phyloP scores from a whole-genome alignment of 2,797 vertebrate genomes.

The Lates japonicus region DNA sequence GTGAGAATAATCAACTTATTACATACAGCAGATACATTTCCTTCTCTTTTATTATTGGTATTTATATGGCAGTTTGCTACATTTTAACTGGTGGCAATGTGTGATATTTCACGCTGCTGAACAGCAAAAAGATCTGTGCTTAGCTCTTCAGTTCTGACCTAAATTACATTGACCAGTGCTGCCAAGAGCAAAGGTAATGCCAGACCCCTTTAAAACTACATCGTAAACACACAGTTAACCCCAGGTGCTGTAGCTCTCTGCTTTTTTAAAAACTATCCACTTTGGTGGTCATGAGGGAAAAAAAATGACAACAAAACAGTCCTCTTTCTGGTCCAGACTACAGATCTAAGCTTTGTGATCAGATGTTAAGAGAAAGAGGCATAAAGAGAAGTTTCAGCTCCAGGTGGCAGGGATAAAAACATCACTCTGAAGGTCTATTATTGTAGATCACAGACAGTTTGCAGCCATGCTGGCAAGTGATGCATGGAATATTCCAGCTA shows the following conservation, averaged over 20 bases:
- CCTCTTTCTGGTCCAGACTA: background rate
- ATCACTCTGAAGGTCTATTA: conserved; percentile 66
- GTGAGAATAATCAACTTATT: conserved; percentile 4
- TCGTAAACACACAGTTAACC: conserved; percentile 53
- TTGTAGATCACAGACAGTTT: conserved; percentile 65
- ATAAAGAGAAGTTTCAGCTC: conserved; percentile 35
- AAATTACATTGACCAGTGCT: conserved; percentile 36
- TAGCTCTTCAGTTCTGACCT: conserved; percentile 11
- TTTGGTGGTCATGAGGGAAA: conserved; percentile 26
- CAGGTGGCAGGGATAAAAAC: conserved; percentile 75
- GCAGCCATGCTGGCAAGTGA: conserved; percentile 62
- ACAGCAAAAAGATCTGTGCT: background rate
- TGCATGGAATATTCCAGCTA: conserved; percentile 73
- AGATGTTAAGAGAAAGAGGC: conserved; percentile 16
- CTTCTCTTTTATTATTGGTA: background rate
- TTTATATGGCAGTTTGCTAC: background rate
- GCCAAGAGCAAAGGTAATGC: conserved; percentile 22
- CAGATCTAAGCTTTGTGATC: conserved; percentile 19
- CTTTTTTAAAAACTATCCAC: conserved; percentile 7
- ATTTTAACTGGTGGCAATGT: background rate
- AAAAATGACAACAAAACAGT: background rate
- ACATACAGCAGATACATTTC: background rate
- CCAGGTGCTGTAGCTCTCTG: conserved; percentile 25
- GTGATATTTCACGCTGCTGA: conserved; percentile 2
- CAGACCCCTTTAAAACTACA: conserved; percentile 45